Percentiles rank a stretch among this genome's conserved stretches.
These are phyloP conservation scores for Philereme vetulata DNA, from an alignment of 2,888 invertebrate species.

Conservation along the genomic window DNA sequence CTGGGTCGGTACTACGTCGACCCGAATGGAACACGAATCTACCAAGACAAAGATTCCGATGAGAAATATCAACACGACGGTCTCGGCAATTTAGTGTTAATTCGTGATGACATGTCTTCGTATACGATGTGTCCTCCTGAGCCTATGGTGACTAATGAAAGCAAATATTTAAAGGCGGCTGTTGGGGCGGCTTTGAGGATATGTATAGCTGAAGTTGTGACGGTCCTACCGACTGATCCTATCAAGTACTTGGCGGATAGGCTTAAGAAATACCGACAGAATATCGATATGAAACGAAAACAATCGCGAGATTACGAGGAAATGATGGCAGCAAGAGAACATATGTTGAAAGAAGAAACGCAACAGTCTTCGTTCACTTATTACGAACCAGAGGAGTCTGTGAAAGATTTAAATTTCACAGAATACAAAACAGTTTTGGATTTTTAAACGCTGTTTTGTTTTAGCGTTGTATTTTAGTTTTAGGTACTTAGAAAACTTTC, in stretches of 20 bases:
- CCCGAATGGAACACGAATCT: slow-evolving; percentile 39
- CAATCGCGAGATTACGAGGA: slow-evolving; percentile 30
- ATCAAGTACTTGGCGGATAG: slow-evolving; percentile 47
- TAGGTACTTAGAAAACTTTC: no score
- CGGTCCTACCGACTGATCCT: slow-evolving; percentile 53
- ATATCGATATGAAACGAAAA: slow-evolving; percentile 29
- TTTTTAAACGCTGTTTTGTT: slow-evolving; percentile 3
- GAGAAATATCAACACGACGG: slow-evolving; percentile 45
- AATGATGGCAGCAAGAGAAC: slow-evolving; percentile 34
- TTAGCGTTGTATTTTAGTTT: no score
- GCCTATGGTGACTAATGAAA: slow-evolving; percentile 43
- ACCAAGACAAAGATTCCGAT: slow-evolving; percentile 38
- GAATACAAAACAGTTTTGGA: slow-evolving; percentile 17
- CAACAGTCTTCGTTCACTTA: slow-evolving; percentile 16
- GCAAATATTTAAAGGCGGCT: slow-evolving; percentile 44
- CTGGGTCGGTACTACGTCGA: slow-evolving; percentile 48
- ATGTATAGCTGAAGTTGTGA: slow-evolving; percentile 51
- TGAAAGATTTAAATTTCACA: slow-evolving; percentile 23
- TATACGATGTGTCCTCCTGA: slow-evolving; percentile 31
- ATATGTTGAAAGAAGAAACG: slow-evolving; percentile 7
- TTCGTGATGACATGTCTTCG: slow-evolving; percentile 17
- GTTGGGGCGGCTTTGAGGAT: slow-evolving; percentile 50
- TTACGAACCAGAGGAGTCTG: slow-evolving; percentile 21
- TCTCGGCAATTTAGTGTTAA: slow-evolving; percentile 45
- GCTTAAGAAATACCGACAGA: slow-evolving; percentile 44